Evolutionary conservation across 2,888 invertebrate genomes (phyloP), one percentile per base, ranked within the genome.

Genomic region (Ophioninae sp.): DNA sequence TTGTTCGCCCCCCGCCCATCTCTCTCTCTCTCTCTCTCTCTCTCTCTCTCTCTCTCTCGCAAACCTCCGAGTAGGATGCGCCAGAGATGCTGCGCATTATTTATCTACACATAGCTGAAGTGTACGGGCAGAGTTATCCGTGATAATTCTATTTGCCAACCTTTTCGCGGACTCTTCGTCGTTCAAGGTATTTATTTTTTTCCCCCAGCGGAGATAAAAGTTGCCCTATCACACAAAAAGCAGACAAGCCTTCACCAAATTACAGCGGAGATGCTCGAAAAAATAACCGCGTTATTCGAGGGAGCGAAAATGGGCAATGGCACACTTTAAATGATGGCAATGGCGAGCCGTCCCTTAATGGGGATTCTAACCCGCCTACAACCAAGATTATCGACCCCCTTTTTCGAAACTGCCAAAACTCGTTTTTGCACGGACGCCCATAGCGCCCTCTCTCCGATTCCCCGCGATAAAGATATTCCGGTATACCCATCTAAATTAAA

Each of bases 401-500:
- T 64, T 56, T 56, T 59, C 37, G 21, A 65, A 64, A 37, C 37
- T 57, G 30, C 41, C 65, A 8, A 81, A 84, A 84, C 84, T 67
- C 56, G 81, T 84, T 84, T 84, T 84, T 70, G 41, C 39, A 39
- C 73, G 50, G 13, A 20, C 64, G 23, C 72, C 72, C 72, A 83
- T 64, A 79, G 39, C 57, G 41, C 70, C n/a, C 39, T 61, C 62
- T 39, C 21, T 7, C 21, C 17, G 8, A 23, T 37, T 41, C 21
- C 44, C 61, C 62, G 67, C 65, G 81, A 84, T 84, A 79, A 79
- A 81, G 75, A 79, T 81, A 56, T 72, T 23, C 23, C 20, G 30
- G 30, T 59, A 41, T 17, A 62, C 41, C 81, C 75, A 79, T 81
- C 84, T 84, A 84, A 84, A 84, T 81, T 84, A 79, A 84, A 84